phyloP scores from a whole-genome alignment of 2,113 vertebrate genomes.

The Formicarius rufipectus region DNA sequence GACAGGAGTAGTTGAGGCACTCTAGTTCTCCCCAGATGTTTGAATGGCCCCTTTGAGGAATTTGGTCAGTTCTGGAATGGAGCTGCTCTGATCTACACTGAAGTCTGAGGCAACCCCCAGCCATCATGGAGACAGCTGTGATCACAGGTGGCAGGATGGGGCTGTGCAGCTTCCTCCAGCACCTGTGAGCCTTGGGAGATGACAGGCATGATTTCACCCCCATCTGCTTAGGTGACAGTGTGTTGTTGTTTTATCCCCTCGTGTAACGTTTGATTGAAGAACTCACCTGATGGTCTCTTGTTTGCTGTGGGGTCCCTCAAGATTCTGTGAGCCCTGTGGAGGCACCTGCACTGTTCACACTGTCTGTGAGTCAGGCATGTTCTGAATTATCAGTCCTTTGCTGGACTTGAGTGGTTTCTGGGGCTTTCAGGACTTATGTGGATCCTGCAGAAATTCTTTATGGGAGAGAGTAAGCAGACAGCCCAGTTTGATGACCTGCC shows the following conservation, averaged over 20 bases:
- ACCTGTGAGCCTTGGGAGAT: background rate
- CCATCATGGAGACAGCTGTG: background rate
- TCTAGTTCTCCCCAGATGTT: background rate
- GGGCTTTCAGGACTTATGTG: background rate
- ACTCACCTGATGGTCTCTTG: background rate
- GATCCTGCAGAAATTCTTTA: constrained; percentile 3
- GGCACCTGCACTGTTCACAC: background rate
- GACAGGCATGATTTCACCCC: background rate
- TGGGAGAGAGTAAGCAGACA: background rate
- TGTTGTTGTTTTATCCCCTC: background rate
- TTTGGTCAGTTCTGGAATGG: background rate
- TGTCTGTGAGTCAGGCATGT: background rate
- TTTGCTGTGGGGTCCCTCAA: background rate
- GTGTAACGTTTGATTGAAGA: background rate
- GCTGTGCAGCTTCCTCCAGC: background rate
- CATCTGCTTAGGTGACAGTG: background rate
- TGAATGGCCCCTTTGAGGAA: background rate
- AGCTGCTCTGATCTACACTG: background rate
- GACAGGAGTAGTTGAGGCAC: background rate
- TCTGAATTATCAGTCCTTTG: background rate
- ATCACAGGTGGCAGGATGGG: background rate
- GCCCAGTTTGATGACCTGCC: background rate
- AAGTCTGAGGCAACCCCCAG: background rate
- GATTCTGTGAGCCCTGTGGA: background rate
- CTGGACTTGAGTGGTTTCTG: background rate